Evolutionary conservation across 2,888 invertebrate genomes (phyloP).

Genomic region (Lycaena phlaeas): DNA sequence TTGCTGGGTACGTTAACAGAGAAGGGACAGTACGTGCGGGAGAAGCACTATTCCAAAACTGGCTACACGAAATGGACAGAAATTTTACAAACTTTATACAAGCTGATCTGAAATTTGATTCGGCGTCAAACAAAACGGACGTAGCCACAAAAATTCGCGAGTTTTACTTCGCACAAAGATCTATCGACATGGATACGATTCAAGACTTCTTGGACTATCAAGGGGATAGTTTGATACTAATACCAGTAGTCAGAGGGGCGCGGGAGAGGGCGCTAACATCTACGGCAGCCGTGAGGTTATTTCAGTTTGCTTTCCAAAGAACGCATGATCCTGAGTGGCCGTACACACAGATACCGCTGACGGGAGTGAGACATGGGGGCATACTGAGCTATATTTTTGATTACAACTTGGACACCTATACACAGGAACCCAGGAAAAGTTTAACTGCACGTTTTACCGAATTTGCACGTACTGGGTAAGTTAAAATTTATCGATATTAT

Average conservation of each 20-base stretch:
- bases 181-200: conserved; percentile 37
- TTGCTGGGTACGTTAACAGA: conserved; percentile 42
- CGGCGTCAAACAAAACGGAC: conserved; percentile 23
- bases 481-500: conserved; percentile 2
- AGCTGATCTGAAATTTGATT: conserved; percentile 37
- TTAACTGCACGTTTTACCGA: conserved; percentile 32
- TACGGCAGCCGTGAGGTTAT: conserved; percentile 33
- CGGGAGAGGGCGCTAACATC: conserved; percentile 42
- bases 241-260: conserved; percentile 41
- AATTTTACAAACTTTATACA: conserved; percentile 49
- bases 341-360: conserved; percentile 36
- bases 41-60: conserved; percentile 33
- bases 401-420: conserved; percentile 32
- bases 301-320: conserved; percentile 48
- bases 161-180: conserved; percentile 39
- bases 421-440: conserved; percentile 27
- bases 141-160: conserved; percentile 31
- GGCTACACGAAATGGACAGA: conserved; percentile 42
- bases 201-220: conserved; percentile 50
- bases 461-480: conserved; percentile 50
- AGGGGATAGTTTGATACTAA: conserved; percentile 45
- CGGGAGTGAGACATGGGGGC: conserved; percentile 46
- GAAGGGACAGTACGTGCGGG: conserved; percentile 51
- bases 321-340: conserved; percentile 42
- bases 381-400: conserved; percentile 49